phyloP scores from a whole-genome alignment of 2,113 vertebrate genomes.

The Gasterosteus nipponicus region DNA sequence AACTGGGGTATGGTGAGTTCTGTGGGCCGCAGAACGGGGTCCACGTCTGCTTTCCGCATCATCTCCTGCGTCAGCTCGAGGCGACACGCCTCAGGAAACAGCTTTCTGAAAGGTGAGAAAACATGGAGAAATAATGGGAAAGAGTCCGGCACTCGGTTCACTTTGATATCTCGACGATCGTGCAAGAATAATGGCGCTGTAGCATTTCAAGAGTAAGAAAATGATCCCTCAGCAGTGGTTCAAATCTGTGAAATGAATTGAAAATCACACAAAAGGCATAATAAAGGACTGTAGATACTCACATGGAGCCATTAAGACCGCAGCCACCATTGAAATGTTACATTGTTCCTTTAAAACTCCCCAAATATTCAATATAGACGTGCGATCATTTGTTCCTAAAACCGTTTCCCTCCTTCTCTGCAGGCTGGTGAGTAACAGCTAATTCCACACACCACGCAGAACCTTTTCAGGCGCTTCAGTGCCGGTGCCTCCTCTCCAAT shows the following conservation, averaged over 20 bases:
- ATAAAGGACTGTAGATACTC: constrained; percentile 16
- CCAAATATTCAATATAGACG: constrained; percentile 8
- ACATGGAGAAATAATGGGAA: constrained; percentile 10
- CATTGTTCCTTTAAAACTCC: constrained; percentile 15
- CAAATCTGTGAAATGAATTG: constrained; percentile 67
- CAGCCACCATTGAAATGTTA: constrained; percentile 14
- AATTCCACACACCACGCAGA: constrained; percentile 26
- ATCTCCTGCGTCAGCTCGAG: constrained; percentile 83
- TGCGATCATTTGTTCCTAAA: neutral
- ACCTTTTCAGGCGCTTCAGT: constrained; percentile 44
- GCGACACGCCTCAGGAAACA: constrained; percentile 89
- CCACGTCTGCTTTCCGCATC: constrained; percentile 86
- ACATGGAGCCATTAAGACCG: neutral
- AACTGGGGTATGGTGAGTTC: constrained; percentile 88
- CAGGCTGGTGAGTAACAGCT: constrained; percentile 27
- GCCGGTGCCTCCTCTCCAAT: constrained; percentile 50
- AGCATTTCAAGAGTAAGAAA: constrained; percentile 60
- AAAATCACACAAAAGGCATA: constrained; percentile 62
- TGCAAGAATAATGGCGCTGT: constrained; percentile 59
- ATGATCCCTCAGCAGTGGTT: constrained; percentile 60
- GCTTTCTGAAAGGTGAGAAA: constrained; percentile 77
- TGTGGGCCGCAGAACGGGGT: constrained; percentile 87
- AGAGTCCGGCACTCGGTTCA: constrained; percentile 32
- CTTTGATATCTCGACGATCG: constrained; percentile 67
- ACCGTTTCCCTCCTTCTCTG: neutral